phyloP scores from a whole-genome alignment of 92 coral and sea anemone species.

The Paramuricea clavata region DNA sequence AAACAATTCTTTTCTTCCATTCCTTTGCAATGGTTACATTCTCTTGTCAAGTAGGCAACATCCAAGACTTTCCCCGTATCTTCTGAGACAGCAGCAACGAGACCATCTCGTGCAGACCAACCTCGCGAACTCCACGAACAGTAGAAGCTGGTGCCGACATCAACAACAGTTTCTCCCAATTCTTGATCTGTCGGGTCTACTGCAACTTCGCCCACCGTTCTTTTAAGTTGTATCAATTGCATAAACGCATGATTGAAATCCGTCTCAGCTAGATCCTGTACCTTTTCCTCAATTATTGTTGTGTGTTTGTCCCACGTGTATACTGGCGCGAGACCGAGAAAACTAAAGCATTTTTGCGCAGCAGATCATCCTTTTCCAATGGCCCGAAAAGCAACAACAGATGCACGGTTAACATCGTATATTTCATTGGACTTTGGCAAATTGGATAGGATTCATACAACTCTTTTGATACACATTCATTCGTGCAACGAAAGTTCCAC shows the following conservation, averaged over 20 bases:
- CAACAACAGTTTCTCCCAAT: slow-evolving; percentile 40
- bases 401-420: too few relatives aligned
- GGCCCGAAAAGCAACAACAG: too few relatives aligned
- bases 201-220: too few relatives aligned
- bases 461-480: too few relatives aligned
- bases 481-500: too few relatives aligned
- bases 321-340: not conserved
- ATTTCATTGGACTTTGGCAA: too few relatives aligned
- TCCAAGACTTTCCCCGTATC: slow-evolving; percentile 70
- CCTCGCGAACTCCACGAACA: slow-evolving; percentile 73
- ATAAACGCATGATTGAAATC: too few relatives aligned
- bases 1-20: slow-evolving; percentile 42
- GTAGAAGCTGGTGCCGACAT: slow-evolving; percentile 55
- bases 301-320: too few relatives aligned
- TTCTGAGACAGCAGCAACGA: slow-evolving; percentile 53
- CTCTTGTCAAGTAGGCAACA: slow-evolving; percentile 48
- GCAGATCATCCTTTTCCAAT: too few relatives aligned
- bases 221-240: too few relatives aligned
- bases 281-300: not conserved
- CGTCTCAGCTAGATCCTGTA: not conserved
- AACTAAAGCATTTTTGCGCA: too few relatives aligned
- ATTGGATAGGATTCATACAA: too few relatives aligned
- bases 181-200: slow-evolving; percentile 48
- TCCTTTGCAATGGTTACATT: slow-evolving; percentile 42
- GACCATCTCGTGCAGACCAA: slow-evolving; percentile 63